Evolutionary conservation across 2,888 invertebrate genomes (phyloP), one percentile per base, ranked within the genome.

Genomic region (Synanthedon andrenaeformis): DNA sequence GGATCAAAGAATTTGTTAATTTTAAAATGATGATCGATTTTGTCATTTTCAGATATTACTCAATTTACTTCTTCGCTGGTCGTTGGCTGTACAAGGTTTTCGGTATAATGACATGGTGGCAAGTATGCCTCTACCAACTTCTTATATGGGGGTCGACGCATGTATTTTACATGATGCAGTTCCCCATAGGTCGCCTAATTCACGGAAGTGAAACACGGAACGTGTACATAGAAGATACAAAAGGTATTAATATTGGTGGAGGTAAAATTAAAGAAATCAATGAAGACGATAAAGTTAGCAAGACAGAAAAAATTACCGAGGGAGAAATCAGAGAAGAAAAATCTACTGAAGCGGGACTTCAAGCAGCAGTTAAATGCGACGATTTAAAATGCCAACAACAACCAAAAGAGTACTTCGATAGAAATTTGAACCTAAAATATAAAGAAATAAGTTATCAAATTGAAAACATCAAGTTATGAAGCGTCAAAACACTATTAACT

Each of bases 51-150:
- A 84, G 76, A 0, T 85, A 83, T 60, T 87, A 87, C 61, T 66
- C 76, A 0, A 81, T 89, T 53, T 86, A 83, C 69, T 82, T 87
- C 64, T 61, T 81, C 62, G 67, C 81, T 5, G 66, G 80, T 49
- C 72, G 88, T 28, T 88, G 89, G 89, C 63, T 89, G 3, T 89
- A 90, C 69, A 82, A 80, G 2, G 70, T 90, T 53, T 87, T 90
- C 67, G 82, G 82, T 41, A 64, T 86, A 56, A 76, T 90, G 78
- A 82, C 75, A 58, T 88, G 90, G 88, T 83, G 88, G 74, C 85
- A 89, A 55, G 70, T 84, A 53, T 80, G 79, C 59, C 56, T 83
- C 0, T 81, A 74, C 70, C 83, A 86, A 57, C 53, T 79, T 41
- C 50, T 66, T 42, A 82, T 82, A 58, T 82, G 84, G 83, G 49